These are phyloP conservation scores for Gulo gulo DNA, from an alignment of 2,113 vertebrate species.

Conservation along the genomic window DNA sequence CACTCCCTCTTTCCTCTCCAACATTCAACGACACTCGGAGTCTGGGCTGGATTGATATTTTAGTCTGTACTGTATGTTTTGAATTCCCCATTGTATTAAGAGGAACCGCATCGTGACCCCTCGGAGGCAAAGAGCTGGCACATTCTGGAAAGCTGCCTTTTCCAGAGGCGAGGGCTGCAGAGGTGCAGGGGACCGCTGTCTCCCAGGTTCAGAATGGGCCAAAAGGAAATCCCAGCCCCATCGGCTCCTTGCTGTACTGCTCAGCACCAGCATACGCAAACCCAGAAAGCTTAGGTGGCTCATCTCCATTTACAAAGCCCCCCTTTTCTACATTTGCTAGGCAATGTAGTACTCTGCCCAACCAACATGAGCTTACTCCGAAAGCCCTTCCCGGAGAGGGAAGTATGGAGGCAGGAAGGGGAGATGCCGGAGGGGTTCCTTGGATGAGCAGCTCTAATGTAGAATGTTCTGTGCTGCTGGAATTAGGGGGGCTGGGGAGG, in stretches of 20 bases:
- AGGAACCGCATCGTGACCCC: background rate
- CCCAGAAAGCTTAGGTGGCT: background rate
- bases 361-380: background rate
- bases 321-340: background rate
- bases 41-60: background rate
- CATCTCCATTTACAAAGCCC: background rate
- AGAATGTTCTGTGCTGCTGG: background rate
- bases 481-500: background rate
- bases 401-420: background rate
- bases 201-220: background rate
- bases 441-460: background rate
- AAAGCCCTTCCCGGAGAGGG: background rate
- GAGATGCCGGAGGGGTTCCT: background rate
- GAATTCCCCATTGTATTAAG: conserved; percentile 49
- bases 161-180: background rate
- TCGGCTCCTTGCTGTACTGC: background rate
- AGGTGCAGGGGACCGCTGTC: background rate
- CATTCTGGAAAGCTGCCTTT: background rate
- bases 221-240: accelerated
- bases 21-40: background rate
- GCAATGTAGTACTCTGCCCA: background rate
- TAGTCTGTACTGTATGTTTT: background rate
- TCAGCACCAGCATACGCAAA: background rate
- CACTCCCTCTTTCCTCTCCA: conserved; percentile 50
- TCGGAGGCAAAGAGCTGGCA: background rate